Conservation (phyloP, 2,888 invertebrate species). For the Latheticus oryzae region DNA sequence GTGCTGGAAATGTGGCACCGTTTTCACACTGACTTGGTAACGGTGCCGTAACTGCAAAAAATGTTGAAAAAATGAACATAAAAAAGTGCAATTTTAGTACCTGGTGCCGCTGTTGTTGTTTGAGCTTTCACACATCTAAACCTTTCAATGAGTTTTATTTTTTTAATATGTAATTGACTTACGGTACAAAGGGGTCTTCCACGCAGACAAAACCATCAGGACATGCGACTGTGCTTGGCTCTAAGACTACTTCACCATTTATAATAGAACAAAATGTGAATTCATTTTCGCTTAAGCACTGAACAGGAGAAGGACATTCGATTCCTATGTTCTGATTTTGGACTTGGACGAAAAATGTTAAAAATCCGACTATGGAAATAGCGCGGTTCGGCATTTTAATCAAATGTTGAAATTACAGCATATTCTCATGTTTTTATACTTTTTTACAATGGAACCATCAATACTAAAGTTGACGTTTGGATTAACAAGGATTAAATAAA, state of each 20-base stretch:
- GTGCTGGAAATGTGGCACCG: background rate
- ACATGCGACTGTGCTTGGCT: background rate
- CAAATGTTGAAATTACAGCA: no score
- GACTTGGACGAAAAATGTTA: no score
- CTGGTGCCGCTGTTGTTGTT: background rate
- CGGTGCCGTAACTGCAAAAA: background rate
- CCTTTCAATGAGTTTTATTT: background rate
- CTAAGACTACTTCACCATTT: background rate
- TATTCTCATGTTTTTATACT: background rate
- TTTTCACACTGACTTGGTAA: background rate
- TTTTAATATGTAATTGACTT: background rate
- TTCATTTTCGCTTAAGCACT: background rate
- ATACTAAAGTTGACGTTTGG: background rate
- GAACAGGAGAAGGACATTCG: background rate
- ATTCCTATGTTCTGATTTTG: background rate
- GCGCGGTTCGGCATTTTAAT: no score
- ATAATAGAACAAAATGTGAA: background rate
- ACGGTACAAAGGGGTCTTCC: background rate
- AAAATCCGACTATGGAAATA: no score
- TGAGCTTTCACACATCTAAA: background rate
- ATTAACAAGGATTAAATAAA: slow-evolving; percentile 1
- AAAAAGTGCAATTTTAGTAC: background rate
- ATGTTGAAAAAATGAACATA: background rate
- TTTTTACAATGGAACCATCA: background rate
- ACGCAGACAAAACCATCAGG: background rate